phyloP scores from a whole-genome alignment of 2,888 invertebrate genomes.

The Hypomecis atomaria region DNA sequence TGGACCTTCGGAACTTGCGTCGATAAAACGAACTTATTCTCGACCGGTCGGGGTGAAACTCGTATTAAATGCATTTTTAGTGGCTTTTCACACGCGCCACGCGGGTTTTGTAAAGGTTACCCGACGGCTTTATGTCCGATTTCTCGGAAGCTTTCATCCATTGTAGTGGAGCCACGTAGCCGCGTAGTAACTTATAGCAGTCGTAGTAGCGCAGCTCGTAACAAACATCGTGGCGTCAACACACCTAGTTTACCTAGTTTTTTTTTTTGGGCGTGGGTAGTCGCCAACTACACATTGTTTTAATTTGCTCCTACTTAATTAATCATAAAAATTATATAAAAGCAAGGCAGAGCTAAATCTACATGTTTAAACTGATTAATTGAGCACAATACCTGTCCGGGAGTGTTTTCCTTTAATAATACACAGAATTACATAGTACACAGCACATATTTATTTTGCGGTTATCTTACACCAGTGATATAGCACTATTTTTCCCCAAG shows the following conservation, averaged over 20 bases:
- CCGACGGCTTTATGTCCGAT: constrained; percentile 9
- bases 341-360: too few species aligned
- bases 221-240: constrained; percentile 8
- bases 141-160: constrained; percentile 8
- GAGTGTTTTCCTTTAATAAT: too few species aligned
- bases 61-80: constrained; percentile 52
- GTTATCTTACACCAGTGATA: too few species aligned
- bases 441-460: too few species aligned
- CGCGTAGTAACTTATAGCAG: neutral
- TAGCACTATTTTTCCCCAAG: too few species aligned
- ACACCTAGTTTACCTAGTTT: constrained; percentile 5
- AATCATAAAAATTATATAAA: too few species aligned
- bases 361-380: too few species aligned
- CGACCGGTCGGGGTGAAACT: constrained; percentile 40
- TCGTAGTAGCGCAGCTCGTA: constrained; percentile 12
- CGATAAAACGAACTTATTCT: constrained; percentile 48
- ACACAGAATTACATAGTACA: too few species aligned
- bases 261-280: too few species aligned
- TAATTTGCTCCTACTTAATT: too few species aligned
- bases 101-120: constrained; percentile 25
- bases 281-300: too few species aligned
- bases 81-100: constrained; percentile 36
- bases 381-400: too few species aligned
- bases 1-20: constrained; percentile 37
- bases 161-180: constrained; percentile 4